These are phyloP conservation scores for Formica exsecta DNA, from an alignment of 1,140 invertebrate species.

Conservation along the genomic window DNA sequence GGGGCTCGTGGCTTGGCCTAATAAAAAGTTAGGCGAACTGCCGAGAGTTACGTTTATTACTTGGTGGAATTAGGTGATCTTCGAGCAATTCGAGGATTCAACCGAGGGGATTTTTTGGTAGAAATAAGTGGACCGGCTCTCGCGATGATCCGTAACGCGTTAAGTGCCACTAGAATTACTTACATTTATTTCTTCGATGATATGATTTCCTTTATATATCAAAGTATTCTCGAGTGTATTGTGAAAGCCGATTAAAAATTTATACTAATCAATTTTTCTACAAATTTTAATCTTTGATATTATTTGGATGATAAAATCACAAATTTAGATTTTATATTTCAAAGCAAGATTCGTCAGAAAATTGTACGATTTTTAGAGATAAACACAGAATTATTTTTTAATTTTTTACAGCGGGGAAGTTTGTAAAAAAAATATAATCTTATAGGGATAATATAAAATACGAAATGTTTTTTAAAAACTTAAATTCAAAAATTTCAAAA, in stretches of 20 bases:
- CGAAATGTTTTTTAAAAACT: background rate
- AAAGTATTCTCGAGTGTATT: background rate
- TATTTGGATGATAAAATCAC: background rate
- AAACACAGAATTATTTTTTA: background rate
- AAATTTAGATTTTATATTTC: background rate
- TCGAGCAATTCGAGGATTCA: constrained; percentile 13
- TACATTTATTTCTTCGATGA: background rate
- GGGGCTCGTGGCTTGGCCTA: constrained; percentile 47
- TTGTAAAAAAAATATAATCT: background rate
- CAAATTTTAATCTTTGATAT: background rate
- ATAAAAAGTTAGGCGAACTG: constrained; percentile 67
- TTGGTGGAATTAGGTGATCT: constrained; percentile 64
- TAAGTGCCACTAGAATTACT: constrained; percentile 4
- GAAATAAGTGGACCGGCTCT: background rate
- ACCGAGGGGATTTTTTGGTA: constrained; percentile 5
- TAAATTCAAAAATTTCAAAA: background rate
- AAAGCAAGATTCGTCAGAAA: background rate
- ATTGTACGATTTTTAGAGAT: background rate
- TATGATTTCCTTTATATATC: background rate
- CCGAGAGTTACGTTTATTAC: constrained; percentile 64
- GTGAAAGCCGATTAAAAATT: background rate
- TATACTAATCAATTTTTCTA: background rate
- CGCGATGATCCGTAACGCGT: constrained; percentile 12
- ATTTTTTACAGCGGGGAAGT: background rate
- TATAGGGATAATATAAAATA: background rate